A percentile compares a stretch with the other conserved stretches of the same genome.
Conservation (phyloP, 2,113 vertebrate species). For the Triplophysa siluroides region DNA sequence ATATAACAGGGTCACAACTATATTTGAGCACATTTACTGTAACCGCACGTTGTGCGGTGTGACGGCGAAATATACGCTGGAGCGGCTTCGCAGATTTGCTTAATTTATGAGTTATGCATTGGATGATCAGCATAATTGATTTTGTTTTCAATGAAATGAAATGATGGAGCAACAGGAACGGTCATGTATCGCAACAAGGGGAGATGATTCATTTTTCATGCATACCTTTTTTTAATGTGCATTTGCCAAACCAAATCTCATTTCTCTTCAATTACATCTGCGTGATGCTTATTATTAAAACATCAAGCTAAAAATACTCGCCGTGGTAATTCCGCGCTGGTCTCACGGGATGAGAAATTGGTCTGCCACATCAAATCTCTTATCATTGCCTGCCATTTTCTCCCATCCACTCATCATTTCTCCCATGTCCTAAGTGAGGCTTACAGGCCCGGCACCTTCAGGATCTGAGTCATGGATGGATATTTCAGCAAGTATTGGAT, state of each 20-base stretch:
- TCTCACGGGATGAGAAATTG: constrained; percentile 50
- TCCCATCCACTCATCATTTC: constrained; percentile 27
- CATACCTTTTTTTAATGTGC: neutral
- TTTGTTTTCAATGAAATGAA: constrained; percentile 34
- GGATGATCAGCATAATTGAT: constrained; percentile 24
- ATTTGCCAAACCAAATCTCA: constrained; percentile 25
- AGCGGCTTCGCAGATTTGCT: neutral
- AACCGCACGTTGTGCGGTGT: neutral
- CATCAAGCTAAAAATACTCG: constrained; percentile 43
- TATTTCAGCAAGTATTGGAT: constrained; percentile 38
- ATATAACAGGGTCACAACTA: constrained; percentile 22
- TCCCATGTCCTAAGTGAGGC: constrained; percentile 41
- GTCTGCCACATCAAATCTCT: constrained; percentile 51
- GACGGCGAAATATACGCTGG: too few relatives aligned
- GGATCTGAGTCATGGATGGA: constrained; percentile 32
- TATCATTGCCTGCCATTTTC: constrained; percentile 37
- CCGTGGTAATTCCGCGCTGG: constrained; percentile 37
- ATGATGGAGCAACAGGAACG: constrained; percentile 25
- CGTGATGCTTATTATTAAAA: constrained; percentile 53
- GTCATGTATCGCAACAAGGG: neutral
- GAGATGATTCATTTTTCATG: constrained; percentile 32
- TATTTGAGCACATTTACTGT: constrained; percentile 18
- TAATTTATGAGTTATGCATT: constrained; percentile 26
- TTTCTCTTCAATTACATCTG: constrained; percentile 37
- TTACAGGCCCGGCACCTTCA: constrained; percentile 25